These are phyloP conservation scores for Pteruthius melanotis DNA, from an alignment of 2,113 vertebrate genomes.

Conservation along the genomic window DNA sequence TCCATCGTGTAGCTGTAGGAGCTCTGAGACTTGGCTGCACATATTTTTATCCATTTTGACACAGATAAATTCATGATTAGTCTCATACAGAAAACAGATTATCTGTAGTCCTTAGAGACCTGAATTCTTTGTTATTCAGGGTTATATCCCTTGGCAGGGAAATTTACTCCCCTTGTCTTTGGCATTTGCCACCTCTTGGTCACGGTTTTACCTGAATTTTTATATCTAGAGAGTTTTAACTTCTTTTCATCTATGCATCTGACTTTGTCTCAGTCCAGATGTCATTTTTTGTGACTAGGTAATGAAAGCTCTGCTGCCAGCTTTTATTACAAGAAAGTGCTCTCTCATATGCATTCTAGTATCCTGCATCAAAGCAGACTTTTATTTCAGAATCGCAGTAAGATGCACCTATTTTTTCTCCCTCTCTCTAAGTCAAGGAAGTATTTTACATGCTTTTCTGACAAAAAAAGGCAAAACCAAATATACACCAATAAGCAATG, in stretches of 20 bases:
- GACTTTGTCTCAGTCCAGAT: constrained; percentile 36
- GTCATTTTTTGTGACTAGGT: constrained; percentile 41
- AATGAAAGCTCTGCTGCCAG: constrained; percentile 56
- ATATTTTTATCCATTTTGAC: not conserved
- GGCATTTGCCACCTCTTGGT: constrained; percentile 15
- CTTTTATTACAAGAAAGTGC: constrained; percentile 57
- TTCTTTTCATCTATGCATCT: not conserved
- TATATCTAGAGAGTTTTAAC: constrained; percentile 13
- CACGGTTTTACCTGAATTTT: not conserved
- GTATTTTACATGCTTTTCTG: constrained; percentile 18
- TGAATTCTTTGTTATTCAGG: not conserved
- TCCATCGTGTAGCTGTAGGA: not conserved
- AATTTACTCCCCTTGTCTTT: not conserved
- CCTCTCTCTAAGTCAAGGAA: constrained; percentile 42
- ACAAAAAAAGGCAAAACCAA: constrained; percentile 31
- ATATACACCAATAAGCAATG: constrained; percentile 21
- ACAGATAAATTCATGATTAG: not conserved
- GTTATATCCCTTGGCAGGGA: not conserved
- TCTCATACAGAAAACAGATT: not conserved
- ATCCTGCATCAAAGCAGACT: constrained; percentile 59
- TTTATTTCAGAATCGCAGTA: constrained; percentile 48
- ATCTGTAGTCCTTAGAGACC: not conserved
- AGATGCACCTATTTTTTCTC: constrained; percentile 53
- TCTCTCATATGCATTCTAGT: constrained; percentile 45
- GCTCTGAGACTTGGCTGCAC: not conserved